Evolutionary conservation across 1,140 invertebrate species (phyloP).

Genomic region (Dreissena polymorpha): DNA sequence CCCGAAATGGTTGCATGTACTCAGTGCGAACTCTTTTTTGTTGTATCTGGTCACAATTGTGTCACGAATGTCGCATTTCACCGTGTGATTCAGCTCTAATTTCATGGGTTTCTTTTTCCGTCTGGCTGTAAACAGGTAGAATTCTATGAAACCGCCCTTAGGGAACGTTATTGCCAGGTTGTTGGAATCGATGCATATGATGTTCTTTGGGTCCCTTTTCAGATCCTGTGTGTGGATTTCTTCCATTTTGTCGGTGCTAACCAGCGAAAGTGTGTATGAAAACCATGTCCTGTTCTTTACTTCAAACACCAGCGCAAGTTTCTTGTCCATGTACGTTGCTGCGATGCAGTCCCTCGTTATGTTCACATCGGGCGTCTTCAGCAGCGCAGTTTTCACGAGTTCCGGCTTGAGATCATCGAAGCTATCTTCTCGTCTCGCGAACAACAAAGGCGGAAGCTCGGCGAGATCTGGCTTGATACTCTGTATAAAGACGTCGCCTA

Average conservation of each 20-base stretch:
- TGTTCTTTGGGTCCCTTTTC: constrained; percentile 35
- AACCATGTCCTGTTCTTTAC: constrained; percentile 47
- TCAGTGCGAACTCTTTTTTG: constrained; percentile 35
- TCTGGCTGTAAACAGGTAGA: constrained; percentile 39
- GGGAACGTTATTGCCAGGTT: constrained; percentile 47
- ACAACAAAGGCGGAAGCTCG: constrained; percentile 31
- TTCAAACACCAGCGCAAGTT: constrained; percentile 30
- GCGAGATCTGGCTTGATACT: constrained; percentile 28
- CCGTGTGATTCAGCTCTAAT: constrained; percentile 29
- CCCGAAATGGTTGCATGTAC: constrained; percentile 46
- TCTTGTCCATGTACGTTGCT: constrained; percentile 40
- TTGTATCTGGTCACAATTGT: constrained; percentile 29
- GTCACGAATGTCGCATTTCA: constrained; percentile 48
- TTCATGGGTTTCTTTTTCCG: constrained; percentile 36
- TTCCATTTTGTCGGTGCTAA: constrained; percentile 31
- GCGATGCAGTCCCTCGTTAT: constrained; percentile 23
- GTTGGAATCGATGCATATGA: constrained; percentile 36
- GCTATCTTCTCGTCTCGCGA: constrained; percentile 14
- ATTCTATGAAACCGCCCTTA: constrained; percentile 44
- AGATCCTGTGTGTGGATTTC: constrained; percentile 32
- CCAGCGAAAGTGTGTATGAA: constrained; percentile 19
- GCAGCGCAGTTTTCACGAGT: constrained; percentile 7
- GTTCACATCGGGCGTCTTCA: constrained; percentile 20
- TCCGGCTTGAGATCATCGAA: constrained; percentile 24
- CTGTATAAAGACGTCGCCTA: constrained; percentile 29